Evolutionary conservation across 2,113 vertebrate genomes (phyloP).

Genomic region (Pangasianodon gigas): DNA sequence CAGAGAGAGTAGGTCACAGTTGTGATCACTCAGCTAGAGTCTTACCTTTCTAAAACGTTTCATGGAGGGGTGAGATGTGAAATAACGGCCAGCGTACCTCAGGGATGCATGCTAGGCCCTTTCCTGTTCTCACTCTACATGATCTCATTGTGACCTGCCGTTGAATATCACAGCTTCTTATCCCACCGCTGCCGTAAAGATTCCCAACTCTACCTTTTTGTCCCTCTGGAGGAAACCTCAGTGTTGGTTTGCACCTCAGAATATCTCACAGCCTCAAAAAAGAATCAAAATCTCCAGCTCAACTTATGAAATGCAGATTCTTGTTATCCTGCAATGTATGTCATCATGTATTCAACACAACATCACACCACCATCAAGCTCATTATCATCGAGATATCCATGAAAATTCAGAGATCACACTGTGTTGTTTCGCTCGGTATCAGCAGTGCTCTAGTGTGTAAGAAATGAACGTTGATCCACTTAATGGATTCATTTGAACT

Average conservation of each 20-base stretch:
- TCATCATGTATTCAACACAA: neutral
- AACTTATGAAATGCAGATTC: neutral
- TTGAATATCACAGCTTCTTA: neutral
- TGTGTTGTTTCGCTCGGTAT: neutral
- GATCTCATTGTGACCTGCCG: neutral
- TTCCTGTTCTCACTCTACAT: neutral
- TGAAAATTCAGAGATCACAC: neutral
- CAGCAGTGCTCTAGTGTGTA: neutral
- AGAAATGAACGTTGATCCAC: neutral
- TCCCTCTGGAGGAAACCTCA: neutral
- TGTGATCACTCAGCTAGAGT: neutral
- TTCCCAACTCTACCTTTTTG: neutral
- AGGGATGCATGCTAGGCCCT: neutral
- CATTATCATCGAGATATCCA: neutral
- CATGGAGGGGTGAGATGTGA: neutral
- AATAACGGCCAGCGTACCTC: neutral
- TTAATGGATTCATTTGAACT: neutral
- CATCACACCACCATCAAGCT: neutral
- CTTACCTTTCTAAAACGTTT: neutral
- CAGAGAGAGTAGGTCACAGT: neutral
- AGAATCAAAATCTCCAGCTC: neutral
- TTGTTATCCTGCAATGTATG: neutral
- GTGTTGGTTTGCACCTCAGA: neutral
- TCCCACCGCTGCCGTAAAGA: neutral
- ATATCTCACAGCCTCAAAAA: neutral